A percentile compares a stretch with the other conserved stretches of the same genome.
Evolutionary conservation across 2,797 vertebrate species (phyloP).

Genomic region (Cacajao melanocephalus): DNA sequence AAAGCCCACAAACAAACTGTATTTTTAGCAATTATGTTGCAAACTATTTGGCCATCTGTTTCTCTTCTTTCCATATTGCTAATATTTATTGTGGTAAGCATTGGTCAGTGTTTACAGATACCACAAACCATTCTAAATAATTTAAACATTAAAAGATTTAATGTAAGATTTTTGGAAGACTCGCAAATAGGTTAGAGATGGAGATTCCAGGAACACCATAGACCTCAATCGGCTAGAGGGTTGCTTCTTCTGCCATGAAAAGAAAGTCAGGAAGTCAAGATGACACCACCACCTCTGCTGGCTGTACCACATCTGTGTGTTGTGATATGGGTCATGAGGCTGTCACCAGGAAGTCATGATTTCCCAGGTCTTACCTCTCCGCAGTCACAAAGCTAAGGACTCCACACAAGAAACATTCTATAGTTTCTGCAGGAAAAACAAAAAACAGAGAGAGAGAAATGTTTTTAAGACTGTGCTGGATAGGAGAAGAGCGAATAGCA

Average conservation of each 20-base stretch:
- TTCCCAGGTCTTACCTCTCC: not conserved
- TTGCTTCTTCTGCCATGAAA: too few species aligned
- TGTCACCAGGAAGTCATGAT: not conserved
- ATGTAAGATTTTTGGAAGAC: not conserved
- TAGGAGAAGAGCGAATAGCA: not conserved
- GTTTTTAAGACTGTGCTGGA: not conserved
- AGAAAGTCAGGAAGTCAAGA: not conserved
- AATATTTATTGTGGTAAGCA: not conserved
- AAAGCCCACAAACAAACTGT: not conserved
- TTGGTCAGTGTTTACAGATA: not conserved
- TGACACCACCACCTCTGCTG: not conserved
- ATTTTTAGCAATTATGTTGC: not conserved
- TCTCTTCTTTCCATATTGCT: not conserved
- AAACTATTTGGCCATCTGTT: not conserved
- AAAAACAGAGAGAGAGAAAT: not conserved
- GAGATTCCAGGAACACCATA: not conserved
- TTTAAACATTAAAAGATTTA: not conserved
- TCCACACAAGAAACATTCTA: not conserved
- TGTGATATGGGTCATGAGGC: not conserved
- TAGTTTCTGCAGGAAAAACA: not conserved
- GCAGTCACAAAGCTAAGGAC: not conserved
- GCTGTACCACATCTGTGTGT: not conserved
- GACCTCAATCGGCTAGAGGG: not conserved
- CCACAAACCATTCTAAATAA: not conserved
- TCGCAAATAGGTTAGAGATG: not conserved